phyloP scores from a whole-genome alignment of 2,113 vertebrate genomes.

The Apteryx owenii region DNA sequence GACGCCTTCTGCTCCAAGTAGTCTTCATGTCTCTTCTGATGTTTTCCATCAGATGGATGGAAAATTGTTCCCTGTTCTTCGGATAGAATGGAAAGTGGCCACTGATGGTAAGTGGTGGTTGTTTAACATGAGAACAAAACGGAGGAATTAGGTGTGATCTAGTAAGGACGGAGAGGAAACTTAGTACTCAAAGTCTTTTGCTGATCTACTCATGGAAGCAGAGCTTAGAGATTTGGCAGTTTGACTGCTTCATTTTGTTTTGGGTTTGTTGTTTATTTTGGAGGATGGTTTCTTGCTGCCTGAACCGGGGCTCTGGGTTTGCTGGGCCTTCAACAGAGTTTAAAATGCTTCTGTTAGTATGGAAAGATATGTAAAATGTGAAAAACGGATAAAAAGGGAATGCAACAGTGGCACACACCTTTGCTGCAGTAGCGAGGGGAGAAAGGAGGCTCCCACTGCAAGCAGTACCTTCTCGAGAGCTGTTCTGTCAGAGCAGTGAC shows the following conservation, averaged over 20 bases:
- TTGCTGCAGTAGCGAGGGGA: background rate
- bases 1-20: conserved; percentile 79
- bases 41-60: conserved; percentile 40
- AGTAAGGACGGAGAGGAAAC: background rate
- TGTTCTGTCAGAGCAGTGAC: background rate
- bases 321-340: background rate
- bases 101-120: conserved; percentile 73
- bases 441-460: background rate
- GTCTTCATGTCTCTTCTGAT: conserved; percentile 34
- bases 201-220: background rate
- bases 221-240: background rate
- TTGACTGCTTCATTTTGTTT: background rate
- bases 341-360: background rate
- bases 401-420: background rate
- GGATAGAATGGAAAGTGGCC: conserved; percentile 75
- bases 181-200: background rate
- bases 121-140: background rate
- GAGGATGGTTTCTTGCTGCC: background rate
- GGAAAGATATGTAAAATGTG: background rate
- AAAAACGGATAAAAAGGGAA: background rate
- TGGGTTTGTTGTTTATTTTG: background rate
- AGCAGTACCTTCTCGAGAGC: background rate
- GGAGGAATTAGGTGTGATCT: background rate
- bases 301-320: background rate
- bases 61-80: conserved; percentile 63